Conservation (phyloP, 2,888 invertebrate genomes). For the Dendrolimus pini region DNA sequence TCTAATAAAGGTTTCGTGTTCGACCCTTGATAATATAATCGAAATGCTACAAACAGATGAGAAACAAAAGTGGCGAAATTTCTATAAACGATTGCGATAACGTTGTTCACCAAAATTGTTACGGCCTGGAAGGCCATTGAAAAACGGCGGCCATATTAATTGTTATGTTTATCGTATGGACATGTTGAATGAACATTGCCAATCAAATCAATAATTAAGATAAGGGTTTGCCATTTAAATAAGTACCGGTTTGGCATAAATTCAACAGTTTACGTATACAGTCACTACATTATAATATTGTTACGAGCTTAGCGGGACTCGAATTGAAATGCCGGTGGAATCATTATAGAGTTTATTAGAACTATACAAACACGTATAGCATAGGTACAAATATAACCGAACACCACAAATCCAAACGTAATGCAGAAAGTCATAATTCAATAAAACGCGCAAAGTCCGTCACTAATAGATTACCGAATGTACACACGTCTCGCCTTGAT, state of each 20-base stretch:
- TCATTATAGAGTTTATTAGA: too few species aligned
- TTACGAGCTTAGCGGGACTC: too few species aligned
- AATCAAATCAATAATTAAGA: slow-evolving; percentile 26
- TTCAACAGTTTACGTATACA: not conserved
- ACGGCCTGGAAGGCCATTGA: not conserved
- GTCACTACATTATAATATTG: too few species aligned
- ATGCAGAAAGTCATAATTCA: too few species aligned
- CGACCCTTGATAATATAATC: not conserved
- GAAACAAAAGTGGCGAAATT: slow-evolving; percentile 1
- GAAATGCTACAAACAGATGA: not conserved
- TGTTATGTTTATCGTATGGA: slow-evolving; percentile 36
- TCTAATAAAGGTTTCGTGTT: not conserved
- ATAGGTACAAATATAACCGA: too few species aligned
- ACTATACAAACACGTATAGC: too few species aligned
- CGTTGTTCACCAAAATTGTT: slow-evolving; percentile 8
- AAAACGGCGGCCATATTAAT: slow-evolving; percentile 25
- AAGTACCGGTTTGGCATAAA: slow-evolving; percentile 17
- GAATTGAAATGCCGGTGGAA: too few species aligned
- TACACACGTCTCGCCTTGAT: too few species aligned
- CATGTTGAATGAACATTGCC: slow-evolving; percentile 33
- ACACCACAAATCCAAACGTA: too few species aligned
- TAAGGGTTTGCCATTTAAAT: slow-evolving; percentile 32
- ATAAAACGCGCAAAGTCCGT: too few species aligned
- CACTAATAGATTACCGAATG: too few species aligned
- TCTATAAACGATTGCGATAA: not conserved